phyloP scores from a whole-genome alignment of 2,113 vertebrate species.

The Menidia beryllina region DNA sequence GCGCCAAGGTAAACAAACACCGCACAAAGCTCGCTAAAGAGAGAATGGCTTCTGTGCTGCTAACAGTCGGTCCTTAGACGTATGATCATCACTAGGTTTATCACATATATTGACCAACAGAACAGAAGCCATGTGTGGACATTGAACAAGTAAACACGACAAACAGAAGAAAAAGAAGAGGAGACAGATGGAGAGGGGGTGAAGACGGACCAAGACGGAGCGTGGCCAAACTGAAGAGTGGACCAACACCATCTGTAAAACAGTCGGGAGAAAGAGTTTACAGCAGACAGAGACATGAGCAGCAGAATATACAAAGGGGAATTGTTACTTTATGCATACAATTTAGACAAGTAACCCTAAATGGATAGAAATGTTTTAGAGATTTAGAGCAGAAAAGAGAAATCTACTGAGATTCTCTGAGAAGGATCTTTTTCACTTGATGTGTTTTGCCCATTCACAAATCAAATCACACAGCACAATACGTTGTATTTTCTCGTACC shows the following conservation, averaged over 20 bases:
- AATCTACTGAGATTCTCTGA: conserved; percentile 17
- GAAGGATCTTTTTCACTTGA: background rate
- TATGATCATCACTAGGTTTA: conserved; percentile 36
- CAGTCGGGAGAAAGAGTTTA: conserved; percentile 51
- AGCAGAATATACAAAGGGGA: conserved; percentile 18
- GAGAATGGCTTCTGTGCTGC: conserved; percentile 12
- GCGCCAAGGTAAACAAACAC: conserved; percentile 58
- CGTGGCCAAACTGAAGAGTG: conserved; percentile 58
- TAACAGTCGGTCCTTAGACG: conserved; percentile 8
- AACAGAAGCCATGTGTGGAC: conserved; percentile 58
- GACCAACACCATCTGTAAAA: conserved; percentile 76
- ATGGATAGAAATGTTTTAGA: conserved; percentile 29
- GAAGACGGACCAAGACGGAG: conserved; percentile 60
- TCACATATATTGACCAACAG: conserved; percentile 43
- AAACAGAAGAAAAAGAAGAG: conserved; percentile 31
- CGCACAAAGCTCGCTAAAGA: conserved; percentile 7
- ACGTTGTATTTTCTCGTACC: too few relatives aligned
- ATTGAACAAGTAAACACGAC: conserved; percentile 56
- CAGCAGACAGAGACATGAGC: conserved; percentile 23
- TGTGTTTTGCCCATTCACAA: too few relatives aligned
- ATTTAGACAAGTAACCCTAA: background rate
- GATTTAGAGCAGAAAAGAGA: background rate
- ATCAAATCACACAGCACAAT: too few relatives aligned
- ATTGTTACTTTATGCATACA: conserved; percentile 18
- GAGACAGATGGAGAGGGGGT: conserved; percentile 76